Evolutionary conservation across 2,888 invertebrate genomes (phyloP), one percentile per base, ranked within the genome.

Genomic region (Drosophila picticornis): DNA sequence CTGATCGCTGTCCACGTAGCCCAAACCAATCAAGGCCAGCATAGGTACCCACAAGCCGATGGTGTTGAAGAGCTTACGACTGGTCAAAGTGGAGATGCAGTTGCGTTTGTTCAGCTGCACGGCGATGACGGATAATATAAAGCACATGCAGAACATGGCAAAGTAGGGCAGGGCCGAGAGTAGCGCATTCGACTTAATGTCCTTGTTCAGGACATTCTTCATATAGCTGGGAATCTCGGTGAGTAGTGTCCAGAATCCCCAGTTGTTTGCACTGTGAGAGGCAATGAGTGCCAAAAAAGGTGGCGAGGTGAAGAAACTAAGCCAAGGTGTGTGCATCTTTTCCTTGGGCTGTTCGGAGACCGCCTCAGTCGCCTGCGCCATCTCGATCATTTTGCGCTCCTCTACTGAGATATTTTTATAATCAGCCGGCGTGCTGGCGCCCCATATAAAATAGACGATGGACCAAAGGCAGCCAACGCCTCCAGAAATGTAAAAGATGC

Each of bases 191-290:
- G 95, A 93, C 91, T 96, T 95, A 29, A 97, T 96, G 66, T 97
- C 94, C 83, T 96, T 96, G 60, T 94, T 94, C 2, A 97, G 94
- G 5, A 97, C 95, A 53, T 95, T 94, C 81, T 95, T 95, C 95
- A 97, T 96, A 91, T 97, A 97, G 0, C 96, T 95, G 0, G 97
- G 97, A 87, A 97, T 96, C 92, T 97, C 96, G 0, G 97, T 97
- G 1, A 97, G 94, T 32, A 97, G 93, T 34, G 97, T 97, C 96
- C 97, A 97, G 93, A 96, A 97, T 34, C 97, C 97, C 95, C 97
- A 96, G 85, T 93, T 93, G 75, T 97, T 96, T 0, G 96, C 95
- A 75, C 95, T 95, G 90, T 97, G 97, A 0, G 96, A 95, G 2
- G 96, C 90, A 2, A 96, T 91, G 7, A 97, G 94, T 0, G 97